A percentile compares a stretch with the other conserved stretches of the same genome.
Conservation (phyloP, 2,797 vertebrate species). For the Myiothlypis chrysogaster region DNA sequence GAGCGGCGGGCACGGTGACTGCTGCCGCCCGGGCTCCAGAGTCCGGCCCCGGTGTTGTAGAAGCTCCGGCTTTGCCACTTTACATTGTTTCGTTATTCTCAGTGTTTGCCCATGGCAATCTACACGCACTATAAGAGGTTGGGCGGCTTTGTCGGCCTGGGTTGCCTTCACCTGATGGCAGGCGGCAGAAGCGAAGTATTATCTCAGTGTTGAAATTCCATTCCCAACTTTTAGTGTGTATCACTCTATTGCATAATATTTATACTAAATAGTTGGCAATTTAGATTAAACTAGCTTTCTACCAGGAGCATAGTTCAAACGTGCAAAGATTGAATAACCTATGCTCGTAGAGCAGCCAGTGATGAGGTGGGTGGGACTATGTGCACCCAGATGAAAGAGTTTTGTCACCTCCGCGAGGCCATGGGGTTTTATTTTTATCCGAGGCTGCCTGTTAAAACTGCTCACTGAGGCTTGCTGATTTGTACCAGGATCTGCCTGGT, state of each 20-base stretch:
- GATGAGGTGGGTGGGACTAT: neutral
- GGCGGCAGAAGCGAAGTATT: neutral
- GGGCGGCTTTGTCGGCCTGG: neutral
- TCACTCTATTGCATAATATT: neutral
- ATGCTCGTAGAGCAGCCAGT: neutral
- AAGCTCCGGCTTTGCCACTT: neutral
- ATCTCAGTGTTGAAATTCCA: neutral
- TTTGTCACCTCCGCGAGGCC: neutral
- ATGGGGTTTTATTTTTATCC: neutral
- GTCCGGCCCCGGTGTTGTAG: neutral
- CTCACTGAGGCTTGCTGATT: neutral
- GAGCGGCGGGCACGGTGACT: neutral
- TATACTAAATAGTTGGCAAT: neutral
- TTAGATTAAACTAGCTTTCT: neutral
- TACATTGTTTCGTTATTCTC: neutral
- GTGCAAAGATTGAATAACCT: neutral
- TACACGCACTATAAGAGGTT: rapidly evolving
- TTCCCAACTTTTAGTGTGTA: neutral
- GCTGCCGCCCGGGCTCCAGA: neutral
- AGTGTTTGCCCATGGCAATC: neutral
- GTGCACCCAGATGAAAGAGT: neutral
- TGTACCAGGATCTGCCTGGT: neutral
- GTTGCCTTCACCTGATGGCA: neutral
- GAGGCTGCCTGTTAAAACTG: neutral
- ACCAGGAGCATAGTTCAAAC: neutral